These are phyloP conservation scores for Lophotis ruficrista DNA, from an alignment of 2,113 vertebrate genomes.

Conservation along the genomic window DNA sequence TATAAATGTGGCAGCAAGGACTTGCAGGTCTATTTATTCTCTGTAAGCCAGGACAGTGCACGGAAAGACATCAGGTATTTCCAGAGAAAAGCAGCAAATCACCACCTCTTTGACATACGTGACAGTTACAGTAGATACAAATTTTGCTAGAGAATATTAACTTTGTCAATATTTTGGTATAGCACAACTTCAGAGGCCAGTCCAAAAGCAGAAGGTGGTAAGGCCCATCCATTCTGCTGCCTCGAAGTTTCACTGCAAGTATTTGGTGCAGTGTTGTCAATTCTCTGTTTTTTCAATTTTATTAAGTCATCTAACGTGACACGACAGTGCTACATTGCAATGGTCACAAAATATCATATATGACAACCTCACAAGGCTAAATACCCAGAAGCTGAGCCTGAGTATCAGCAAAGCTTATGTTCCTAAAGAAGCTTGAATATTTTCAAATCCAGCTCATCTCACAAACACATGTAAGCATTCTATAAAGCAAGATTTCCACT, in stretches of 20 bases:
- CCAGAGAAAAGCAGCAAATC: background rate
- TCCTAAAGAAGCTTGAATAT: conserved; percentile 70
- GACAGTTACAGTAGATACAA: rapidly evolving
- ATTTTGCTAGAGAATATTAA: background rate
- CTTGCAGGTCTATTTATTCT: background rate
- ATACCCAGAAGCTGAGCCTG: conserved; percentile 61
- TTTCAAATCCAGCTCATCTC: conserved; percentile 78
- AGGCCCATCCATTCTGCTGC: background rate
- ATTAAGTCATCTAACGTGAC: conserved; percentile 34
- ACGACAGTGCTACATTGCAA: conserved; percentile 33
- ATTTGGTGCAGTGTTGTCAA: conserved; percentile 22
- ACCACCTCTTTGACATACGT: background rate
- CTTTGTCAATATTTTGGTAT: background rate
- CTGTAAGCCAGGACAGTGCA: background rate
- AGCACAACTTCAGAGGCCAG: background rate
- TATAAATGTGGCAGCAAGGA: background rate
- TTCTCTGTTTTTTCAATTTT: conserved; percentile 19
- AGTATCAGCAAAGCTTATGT: conserved; percentile 73
- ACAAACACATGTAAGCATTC: conserved; percentile 70
- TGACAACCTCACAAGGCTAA: conserved; percentile 61
- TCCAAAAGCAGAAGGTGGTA: background rate
- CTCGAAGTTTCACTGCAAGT: conserved; percentile 2
- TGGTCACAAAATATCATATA: conserved; percentile 57
- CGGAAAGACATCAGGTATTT: background rate
- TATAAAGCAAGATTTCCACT: conserved; percentile 62